Evolutionary conservation across 1,140 invertebrate species (phyloP).

Genomic region (Drosophila cardini): DNA sequence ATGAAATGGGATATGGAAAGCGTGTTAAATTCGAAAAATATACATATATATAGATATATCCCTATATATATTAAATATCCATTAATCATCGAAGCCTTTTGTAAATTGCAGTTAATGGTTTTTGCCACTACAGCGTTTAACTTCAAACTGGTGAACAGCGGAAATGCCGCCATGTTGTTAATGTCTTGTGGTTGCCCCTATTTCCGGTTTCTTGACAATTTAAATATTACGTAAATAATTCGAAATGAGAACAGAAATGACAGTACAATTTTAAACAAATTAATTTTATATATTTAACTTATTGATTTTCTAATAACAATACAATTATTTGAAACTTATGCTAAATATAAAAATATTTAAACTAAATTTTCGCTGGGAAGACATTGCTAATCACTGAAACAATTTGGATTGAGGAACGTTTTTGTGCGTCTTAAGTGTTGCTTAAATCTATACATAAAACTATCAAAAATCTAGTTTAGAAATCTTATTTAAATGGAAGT

Average conservation of each 20-base stretch:
- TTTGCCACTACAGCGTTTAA: conserved; percentile 54
- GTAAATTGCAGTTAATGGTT: conserved; percentile 50
- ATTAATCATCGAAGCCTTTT: conserved; percentile 15
- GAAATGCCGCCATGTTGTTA: conserved; percentile 13
- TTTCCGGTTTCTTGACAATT: neutral
- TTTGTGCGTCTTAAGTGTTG: conserved; percentile 18
- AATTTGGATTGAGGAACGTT: conserved; percentile 36
- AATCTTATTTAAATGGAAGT: neutral
- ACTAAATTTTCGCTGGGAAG: conserved; percentile 53
- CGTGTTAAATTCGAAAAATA: conserved; percentile 61
- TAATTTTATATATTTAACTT: conserved; percentile 18
- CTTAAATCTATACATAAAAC: neutral
- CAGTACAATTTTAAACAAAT: conserved; percentile 3
- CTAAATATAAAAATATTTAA: conserved; percentile 15
- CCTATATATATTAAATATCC: conserved; percentile 54
- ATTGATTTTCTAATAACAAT: conserved; percentile 17
- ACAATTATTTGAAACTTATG: conserved; percentile 7
- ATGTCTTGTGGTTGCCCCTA: neutral
- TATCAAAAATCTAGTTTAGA: neutral
- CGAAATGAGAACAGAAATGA: too few relatives aligned
- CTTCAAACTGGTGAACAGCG: conserved; percentile 40
- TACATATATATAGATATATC: neutral
- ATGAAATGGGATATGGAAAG: conserved; percentile 55
- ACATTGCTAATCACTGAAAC: conserved; percentile 69
- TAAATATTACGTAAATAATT: neutral